Conservation (phyloP, 2,797 vertebrate genomes). For the Anguilla obscura region DNA sequence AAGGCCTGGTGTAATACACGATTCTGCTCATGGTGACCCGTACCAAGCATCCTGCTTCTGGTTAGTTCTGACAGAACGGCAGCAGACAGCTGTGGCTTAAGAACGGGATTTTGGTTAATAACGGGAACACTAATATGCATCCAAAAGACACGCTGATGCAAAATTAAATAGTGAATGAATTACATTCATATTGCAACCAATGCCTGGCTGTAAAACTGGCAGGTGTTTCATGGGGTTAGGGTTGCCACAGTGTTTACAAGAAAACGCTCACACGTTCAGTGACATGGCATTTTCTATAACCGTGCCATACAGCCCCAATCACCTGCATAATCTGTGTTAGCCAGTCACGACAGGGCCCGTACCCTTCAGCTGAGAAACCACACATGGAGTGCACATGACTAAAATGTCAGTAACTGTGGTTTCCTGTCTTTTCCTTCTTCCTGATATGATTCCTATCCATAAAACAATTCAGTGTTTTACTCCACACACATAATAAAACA, state of each 20-base stretch:
- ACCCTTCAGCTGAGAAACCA: not conserved
- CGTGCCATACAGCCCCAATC: not conserved
- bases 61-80: not conserved
- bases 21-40: not conserved
- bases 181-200: not conserved
- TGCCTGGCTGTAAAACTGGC: not conserved
- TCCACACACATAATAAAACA: not conserved
- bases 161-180: constrained; percentile 8
- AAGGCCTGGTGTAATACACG: not conserved
- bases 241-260: not conserved
- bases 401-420: not conserved
- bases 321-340: not conserved
- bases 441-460: not conserved
- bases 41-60: not conserved
- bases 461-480: not conserved
- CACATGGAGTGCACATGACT: not conserved
- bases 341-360: not conserved
- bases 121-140: not conserved
- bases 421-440: not conserved
- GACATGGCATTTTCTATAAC: not conserved
- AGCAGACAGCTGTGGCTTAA: not conserved
- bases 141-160: not conserved
- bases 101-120: not conserved
- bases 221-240: not conserved
- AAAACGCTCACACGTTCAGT: not conserved